Percentiles rank a stretch among this genome's conserved stretches.
These are phyloP conservation scores for Aulostomus chinensis DNA, from an alignment of 2,797 vertebrate genomes.

Conservation along the genomic window DNA sequence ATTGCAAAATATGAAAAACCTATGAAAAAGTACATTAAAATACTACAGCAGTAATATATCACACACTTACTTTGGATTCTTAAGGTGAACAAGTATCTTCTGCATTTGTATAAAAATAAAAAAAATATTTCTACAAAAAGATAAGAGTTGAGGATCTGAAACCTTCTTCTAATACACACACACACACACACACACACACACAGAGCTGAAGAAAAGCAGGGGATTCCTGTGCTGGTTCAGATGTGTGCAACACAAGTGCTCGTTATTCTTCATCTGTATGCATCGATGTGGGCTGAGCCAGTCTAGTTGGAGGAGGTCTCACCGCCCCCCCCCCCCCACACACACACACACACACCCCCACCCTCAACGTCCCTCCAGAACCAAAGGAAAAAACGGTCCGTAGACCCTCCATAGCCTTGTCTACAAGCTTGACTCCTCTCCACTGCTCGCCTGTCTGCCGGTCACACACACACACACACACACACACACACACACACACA, in stretches of 20 bases:
- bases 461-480: constrained; percentile 49
- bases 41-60: no score
- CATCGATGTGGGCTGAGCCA: constrained; percentile 55
- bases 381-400: constrained; percentile 78
- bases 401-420: constrained; percentile 74
- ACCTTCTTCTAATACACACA: neutral
- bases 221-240: constrained; percentile 34
- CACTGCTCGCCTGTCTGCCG: constrained; percentile 45
- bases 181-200: constrained; percentile 7
- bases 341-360: no score
- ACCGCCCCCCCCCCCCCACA: constrained; percentile 4
- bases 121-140: no score
- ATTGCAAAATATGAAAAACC: no score
- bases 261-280: constrained; percentile 59
- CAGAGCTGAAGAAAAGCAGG: constrained; percentile 38
- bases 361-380: constrained; percentile 30
- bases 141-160: no score
- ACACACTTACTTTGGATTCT: no score
- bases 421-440: constrained; percentile 54
- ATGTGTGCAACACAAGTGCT: constrained; percentile 52
- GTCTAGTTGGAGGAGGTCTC: constrained; percentile 56
- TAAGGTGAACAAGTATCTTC: no score
- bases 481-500: constrained; percentile 41
- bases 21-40: no score
- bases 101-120: no score